phyloP scores from a whole-genome alignment of 2,888 invertebrate genomes.

The Trissolcus japonicus region DNA sequence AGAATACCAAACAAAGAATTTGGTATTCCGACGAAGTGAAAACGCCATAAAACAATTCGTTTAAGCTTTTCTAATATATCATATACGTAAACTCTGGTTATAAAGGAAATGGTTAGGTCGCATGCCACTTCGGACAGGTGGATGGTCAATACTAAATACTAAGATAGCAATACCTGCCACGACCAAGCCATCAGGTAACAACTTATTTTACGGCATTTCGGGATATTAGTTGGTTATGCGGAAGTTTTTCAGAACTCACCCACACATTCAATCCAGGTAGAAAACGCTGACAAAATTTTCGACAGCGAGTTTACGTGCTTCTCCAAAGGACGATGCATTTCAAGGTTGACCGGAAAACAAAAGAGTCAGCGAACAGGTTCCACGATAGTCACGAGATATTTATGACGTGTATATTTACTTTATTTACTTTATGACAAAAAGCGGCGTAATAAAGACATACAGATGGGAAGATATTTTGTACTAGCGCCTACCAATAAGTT shows the following conservation, averaged over 20 bases:
- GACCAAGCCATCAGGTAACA: conserved; percentile 29
- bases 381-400: conserved; percentile 47
- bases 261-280: conserved; percentile 7
- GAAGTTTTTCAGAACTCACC: conserved; percentile 38
- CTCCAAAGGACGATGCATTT: conserved; percentile 44
- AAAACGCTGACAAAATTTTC: conserved; percentile 20
- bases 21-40: conserved; percentile 15
- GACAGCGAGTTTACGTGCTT: conserved; percentile 36
- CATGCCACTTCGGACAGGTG: conserved; percentile 32
- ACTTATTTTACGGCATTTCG: conserved; percentile 8
- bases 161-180: not conserved
- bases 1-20: conserved; percentile 29
- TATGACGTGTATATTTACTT: conserved; percentile 32
- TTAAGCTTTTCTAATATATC: conserved; percentile 39
- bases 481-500: conserved; percentile 19
- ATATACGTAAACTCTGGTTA: conserved; percentile 34
- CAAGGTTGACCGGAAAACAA: conserved; percentile 47
- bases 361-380: conserved; percentile 45
- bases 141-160: not conserved
- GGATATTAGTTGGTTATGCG: conserved; percentile 39
- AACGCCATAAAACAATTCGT: conserved; percentile 37
- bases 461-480: conserved; percentile 22
- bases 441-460: conserved; percentile 34
- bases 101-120: conserved; percentile 34
- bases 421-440: conserved; percentile 11